Evolutionary conservation across 2,797 vertebrate species (phyloP).

Genomic region (Coregonus sp.): DNA sequence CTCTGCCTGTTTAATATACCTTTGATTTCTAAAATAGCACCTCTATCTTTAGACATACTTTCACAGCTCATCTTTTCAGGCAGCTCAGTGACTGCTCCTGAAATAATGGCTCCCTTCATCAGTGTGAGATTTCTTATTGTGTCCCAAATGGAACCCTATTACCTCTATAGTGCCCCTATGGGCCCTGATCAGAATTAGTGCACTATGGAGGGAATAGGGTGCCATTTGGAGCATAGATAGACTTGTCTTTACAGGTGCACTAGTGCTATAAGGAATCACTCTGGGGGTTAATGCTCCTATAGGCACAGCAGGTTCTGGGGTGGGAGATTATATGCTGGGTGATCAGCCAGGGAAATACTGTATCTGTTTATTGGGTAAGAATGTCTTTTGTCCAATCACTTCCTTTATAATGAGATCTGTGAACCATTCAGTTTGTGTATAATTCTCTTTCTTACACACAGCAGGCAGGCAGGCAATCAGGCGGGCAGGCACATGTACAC

Average conservation of each 20-base stretch:
- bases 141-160: not conserved
- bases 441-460: not conserved
- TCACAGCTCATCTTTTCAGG: conserved; percentile 14
- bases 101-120: conserved; percentile 6
- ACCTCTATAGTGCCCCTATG: not conserved
- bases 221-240: not conserved
- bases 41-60: conserved; percentile 6
- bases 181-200: not conserved
- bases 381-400: not conserved
- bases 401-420: not conserved
- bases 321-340: not conserved
- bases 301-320: not conserved
- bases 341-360: not conserved
- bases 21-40: conserved; percentile 10
- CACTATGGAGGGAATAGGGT: not conserved
- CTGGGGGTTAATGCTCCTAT: not conserved
- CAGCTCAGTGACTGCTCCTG: not conserved
- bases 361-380: not conserved
- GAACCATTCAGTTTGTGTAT: not conserved
- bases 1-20: conserved; percentile 40
- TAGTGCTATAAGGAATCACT: not conserved
- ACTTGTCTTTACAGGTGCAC: no score
- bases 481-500: not conserved
- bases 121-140: not conserved
- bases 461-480: not conserved